Percentiles rank a stretch among this genome's conserved stretches.
These are phyloP conservation scores for Datnioides undecimradiatus DNA, from an alignment of 2,113 vertebrate species.

Conservation along the genomic window DNA sequence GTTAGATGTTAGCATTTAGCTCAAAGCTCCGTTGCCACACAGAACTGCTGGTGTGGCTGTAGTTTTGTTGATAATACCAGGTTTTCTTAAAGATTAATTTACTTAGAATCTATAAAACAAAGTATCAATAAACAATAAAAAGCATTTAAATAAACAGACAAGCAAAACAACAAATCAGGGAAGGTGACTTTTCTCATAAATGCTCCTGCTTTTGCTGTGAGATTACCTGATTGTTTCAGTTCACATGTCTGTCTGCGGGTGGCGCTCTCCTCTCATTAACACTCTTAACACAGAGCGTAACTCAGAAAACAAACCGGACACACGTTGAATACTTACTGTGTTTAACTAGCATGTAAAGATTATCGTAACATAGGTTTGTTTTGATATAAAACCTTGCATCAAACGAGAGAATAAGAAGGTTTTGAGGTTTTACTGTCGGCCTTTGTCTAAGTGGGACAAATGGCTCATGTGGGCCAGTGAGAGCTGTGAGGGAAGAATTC, in stretches of 20 bases:
- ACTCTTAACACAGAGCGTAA: no score
- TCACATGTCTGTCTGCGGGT: background rate
- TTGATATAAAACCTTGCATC: background rate
- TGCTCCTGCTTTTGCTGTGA: no score
- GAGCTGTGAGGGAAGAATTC: conserved; percentile 23
- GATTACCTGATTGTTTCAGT: background rate
- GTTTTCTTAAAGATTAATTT: no score
- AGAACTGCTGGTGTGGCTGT: no score
- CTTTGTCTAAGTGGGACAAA: conserved; percentile 21
- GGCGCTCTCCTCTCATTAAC: background rate
- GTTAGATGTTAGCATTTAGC: no score
- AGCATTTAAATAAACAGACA: no score
- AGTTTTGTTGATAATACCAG: no score
- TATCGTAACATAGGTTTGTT: background rate
- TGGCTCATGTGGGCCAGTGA: conserved; percentile 2
- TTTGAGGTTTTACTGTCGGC: conserved; percentile 10
- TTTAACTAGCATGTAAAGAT: background rate
- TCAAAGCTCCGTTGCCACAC: no score
- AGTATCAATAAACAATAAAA: no score
- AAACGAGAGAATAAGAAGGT: conserved; percentile 5
- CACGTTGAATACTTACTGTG: background rate
- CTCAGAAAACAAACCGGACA: background rate
- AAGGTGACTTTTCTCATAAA: no score
- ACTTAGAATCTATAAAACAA: no score
- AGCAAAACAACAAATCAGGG: no score